Percentiles rank a stretch among this genome's conserved stretches.
Evolutionary conservation across 2,888 invertebrate species (phyloP).

Genomic region (Branchipolynoe longqiensis): DNA sequence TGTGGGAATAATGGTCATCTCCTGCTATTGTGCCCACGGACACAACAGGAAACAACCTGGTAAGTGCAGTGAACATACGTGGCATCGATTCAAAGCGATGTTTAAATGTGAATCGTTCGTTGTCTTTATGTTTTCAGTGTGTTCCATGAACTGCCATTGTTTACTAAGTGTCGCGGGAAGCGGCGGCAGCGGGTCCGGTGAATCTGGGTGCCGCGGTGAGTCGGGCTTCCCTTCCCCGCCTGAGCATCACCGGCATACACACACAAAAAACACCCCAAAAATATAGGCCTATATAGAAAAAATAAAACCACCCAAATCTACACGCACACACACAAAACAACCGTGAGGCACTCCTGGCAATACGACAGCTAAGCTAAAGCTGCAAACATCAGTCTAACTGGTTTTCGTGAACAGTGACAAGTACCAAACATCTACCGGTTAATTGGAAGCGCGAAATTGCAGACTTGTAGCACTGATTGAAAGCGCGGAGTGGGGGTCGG

Average conservation of each 20-base stretch:
- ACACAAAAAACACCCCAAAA: neutral
- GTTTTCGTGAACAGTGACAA: neutral
- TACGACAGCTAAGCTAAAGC: neutral
- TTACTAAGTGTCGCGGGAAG: constrained; percentile 8
- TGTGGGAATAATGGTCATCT: constrained; percentile 45
- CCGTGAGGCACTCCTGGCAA: too few species aligned
- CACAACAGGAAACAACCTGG: constrained; percentile 13
- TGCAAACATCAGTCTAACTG: neutral
- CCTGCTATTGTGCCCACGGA: neutral
- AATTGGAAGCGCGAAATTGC: neutral
- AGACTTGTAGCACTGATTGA: constrained; percentile 44
- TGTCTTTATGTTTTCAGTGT: neutral
- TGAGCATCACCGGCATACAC: too few species aligned
- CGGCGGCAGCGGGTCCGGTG: neutral
- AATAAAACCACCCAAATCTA: too few species aligned
- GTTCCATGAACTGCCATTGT: constrained; percentile 29
- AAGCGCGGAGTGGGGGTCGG: neutral
- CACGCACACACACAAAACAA: too few species aligned
- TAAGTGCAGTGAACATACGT: neutral
- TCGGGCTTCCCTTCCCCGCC: neutral
- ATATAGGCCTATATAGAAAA: too few species aligned
- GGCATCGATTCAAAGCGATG: neutral
- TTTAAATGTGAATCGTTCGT: neutral
- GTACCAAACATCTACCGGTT: neutral
- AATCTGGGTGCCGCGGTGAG: neutral